Conservation (phyloP, 2,888 invertebrate species). For the Peribatodes rhomboidaria region DNA sequence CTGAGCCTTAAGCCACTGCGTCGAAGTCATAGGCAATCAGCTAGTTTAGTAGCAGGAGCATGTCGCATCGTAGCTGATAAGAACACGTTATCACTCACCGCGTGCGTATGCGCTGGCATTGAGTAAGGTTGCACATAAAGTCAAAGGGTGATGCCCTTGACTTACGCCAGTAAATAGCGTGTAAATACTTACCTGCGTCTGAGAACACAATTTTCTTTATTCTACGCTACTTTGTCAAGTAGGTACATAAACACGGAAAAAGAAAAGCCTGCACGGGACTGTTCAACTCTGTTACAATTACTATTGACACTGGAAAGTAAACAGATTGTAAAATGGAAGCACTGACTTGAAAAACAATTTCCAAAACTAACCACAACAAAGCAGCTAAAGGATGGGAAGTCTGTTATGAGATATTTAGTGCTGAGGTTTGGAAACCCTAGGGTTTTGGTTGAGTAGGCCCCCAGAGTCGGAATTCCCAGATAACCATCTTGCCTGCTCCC, state of each 20-base stretch:
- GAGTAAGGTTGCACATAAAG: constrained; percentile 15
- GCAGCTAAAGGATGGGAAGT: too few species aligned
- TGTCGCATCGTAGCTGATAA: constrained; percentile 8
- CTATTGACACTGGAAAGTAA: too few species aligned
- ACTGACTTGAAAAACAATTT: too few species aligned
- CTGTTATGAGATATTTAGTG: too few species aligned
- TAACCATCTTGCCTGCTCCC: too few species aligned
- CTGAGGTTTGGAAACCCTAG: too few species aligned
- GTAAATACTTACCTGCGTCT: neutral
- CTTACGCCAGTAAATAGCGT: neutral
- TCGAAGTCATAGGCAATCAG: neutral
- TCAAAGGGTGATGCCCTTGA: constrained; percentile 12
- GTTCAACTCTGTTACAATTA: too few species aligned
- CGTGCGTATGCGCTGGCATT: constrained; percentile 12
- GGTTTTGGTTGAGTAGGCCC: too few species aligned
- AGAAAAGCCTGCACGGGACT: neutral
- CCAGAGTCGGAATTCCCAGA: too few species aligned
- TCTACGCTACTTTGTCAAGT: neutral
- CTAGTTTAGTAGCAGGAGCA: neutral
- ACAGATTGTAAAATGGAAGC: too few species aligned
- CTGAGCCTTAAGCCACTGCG: too few species aligned
- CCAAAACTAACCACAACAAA: too few species aligned
- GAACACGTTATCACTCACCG: constrained; percentile 2
- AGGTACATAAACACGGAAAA: neutral
- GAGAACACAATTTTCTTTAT: neutral